Evolutionary conservation across 2,888 invertebrate species (phyloP), one percentile per base, ranked within the genome.

Genomic region (Mylabris sibirica): DNA sequence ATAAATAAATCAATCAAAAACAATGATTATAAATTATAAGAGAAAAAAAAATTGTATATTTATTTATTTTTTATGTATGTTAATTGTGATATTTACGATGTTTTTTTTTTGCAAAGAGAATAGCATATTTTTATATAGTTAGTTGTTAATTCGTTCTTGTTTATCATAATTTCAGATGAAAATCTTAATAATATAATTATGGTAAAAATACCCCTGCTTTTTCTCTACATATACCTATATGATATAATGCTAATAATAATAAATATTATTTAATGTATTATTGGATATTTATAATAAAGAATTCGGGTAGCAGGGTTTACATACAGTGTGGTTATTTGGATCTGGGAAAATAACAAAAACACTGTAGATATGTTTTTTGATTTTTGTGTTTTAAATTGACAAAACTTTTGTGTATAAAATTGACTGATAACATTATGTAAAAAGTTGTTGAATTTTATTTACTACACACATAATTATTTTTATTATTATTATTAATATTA

Each of bases 281-380:
- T 49, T 38, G 30, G 3, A 30, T 63, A 14, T 44, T 24, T 14
- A 22, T 49, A 8, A n/a, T n/a, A n/a, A 64, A 35, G 24, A 22
- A 20, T 63, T 69, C 66, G 69, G 69, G 53, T 67, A 66, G 38
- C 69, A 69, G 69, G 69, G 69, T 69, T 69, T 64, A 64, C 22
- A 20, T 57, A 22, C 53, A 17, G 20, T 63, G 60, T 59, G 34
- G 59, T 53, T 68, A 17, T 26, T 26, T 20, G 59, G 63, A 65
- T 61, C 59, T 63, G 11, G 12, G 30, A 64, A 64, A 41, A 41
- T 53, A 67, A 22, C 24, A 41, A 22, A 35, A 17, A 41, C 20
- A 41, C 26, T 30, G 30, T 44, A 6, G 59, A 64, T 30, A 30
- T 8, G 30, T 30, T 30, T 30, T 30, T 30, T 30, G 30, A 30